Evolutionary conservation across 2,888 invertebrate genomes (phyloP).

Genomic region (Lapara coniferarum): DNA sequence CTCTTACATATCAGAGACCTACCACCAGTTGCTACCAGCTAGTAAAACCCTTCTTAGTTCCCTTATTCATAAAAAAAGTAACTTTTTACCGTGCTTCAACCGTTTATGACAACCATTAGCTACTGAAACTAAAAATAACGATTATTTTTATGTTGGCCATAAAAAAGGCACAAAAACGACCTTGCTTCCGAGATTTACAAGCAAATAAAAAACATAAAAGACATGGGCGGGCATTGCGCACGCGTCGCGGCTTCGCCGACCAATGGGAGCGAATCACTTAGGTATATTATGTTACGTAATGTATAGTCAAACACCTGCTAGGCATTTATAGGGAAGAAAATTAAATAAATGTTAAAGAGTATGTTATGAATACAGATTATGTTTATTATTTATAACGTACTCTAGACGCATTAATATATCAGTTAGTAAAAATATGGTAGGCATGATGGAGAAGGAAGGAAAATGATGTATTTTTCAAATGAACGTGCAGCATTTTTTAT

Average conservation of each 20-base stretch:
- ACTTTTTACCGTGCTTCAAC: neutral
- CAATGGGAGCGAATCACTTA: neutral
- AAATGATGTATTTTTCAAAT: too few species aligned
- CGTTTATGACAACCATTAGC: slow-evolving; percentile 9
- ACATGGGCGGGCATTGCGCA: slow-evolving; percentile 6
- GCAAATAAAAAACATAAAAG: neutral
- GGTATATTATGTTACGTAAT: too few species aligned
- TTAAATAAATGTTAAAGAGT: too few species aligned
- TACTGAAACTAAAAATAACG: slow-evolving; percentile 8
- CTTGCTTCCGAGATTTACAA: neutral
- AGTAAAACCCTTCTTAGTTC: too few species aligned
- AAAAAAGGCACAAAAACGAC: neutral
- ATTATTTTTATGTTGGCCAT: neutral
- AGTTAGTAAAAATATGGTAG: too few species aligned
- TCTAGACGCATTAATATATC: too few species aligned
- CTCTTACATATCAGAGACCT: too few species aligned
- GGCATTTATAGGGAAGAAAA: neutral
- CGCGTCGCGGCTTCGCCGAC: neutral
- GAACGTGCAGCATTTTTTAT: too few species aligned
- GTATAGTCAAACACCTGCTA: neutral
- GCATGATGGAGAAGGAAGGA: too few species aligned
- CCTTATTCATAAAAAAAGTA: neutral
- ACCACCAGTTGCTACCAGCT: too few species aligned
- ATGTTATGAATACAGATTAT: too few species aligned
- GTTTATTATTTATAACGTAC: too few species aligned